Conservation (phyloP, 2,888 invertebrate species). For the Tetragnatha montana region DNA sequence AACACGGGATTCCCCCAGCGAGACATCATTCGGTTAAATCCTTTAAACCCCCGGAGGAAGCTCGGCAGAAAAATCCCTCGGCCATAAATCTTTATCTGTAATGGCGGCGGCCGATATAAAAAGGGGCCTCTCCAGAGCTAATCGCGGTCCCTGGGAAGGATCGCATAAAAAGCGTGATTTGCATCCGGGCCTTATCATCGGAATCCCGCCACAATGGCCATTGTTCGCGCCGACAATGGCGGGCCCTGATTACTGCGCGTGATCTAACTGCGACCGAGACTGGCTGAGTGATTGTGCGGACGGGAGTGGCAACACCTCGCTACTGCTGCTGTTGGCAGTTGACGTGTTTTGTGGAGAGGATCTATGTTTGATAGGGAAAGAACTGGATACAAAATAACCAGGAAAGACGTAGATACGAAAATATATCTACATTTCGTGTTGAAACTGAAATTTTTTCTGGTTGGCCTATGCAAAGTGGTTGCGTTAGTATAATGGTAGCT, state of each 20-base stretch:
- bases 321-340: no score
- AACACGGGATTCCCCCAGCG: not conserved
- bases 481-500: no score
- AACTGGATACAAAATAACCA: not conserved
- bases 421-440: no score
- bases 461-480: no score
- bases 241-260: conserved; percentile 45
- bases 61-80: not conserved
- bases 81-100: conserved; percentile 51
- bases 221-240: conserved; percentile 56
- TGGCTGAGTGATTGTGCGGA: not conserved
- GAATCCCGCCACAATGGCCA: conserved; percentile 60
- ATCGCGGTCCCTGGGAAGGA: no score
- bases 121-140: not conserved
- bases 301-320: not conserved
- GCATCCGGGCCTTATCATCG: conserved; percentile 59
- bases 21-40: not conserved
- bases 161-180: conserved; percentile 42
- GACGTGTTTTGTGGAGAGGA: not conserved
- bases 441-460: no score
- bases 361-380: not conserved
- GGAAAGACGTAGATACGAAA: no score
- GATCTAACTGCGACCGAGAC: conserved; percentile 44
- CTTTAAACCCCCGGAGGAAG: not conserved
- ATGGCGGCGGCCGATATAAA: conserved; percentile 7